Percentiles rank a stretch among this genome's conserved stretches.
Evolutionary conservation across 1,140 invertebrate genomes (phyloP).

Genomic region (Drosophila athabasca): DNA sequence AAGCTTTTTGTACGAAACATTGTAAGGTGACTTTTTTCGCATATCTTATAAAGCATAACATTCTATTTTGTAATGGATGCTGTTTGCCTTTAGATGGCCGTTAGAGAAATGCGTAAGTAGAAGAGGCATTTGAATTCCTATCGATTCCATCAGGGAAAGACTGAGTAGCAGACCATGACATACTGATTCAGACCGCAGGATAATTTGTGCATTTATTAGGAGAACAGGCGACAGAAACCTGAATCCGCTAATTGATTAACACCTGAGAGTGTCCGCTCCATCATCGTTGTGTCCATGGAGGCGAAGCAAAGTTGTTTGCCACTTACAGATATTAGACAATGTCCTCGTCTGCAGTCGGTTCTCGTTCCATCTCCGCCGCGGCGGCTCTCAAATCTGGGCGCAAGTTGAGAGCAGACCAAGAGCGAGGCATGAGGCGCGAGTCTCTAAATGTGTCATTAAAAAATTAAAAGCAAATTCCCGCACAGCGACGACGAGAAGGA

Average conservation of each 20-base stretch:
- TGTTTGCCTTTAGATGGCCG: too few relatives aligned
- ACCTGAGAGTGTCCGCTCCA: slow-evolving; percentile 53
- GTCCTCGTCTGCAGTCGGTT: background rate
- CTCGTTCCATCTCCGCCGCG: background rate
- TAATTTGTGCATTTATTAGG: slow-evolving; percentile 1
- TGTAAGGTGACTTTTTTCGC: too few relatives aligned
- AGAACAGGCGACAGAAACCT: background rate
- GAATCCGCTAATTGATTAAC: slow-evolving; percentile 58
- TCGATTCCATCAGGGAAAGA: too few relatives aligned
- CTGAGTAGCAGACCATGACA: too few relatives aligned
- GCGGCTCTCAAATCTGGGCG: slow-evolving; percentile 7
- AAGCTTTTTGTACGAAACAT: too few relatives aligned
- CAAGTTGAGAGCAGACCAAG: slow-evolving; percentile 3
- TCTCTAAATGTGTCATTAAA: slow-evolving; percentile 72
- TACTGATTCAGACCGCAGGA: too few relatives aligned
- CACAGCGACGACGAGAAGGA: slow-evolving; percentile 31
- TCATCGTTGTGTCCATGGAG: slow-evolving; percentile 26
- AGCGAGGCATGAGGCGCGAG: background rate
- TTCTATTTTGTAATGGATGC: too few relatives aligned
- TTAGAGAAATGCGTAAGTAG: too few relatives aligned
- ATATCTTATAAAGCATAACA: too few relatives aligned
- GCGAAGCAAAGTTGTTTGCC: slow-evolving; percentile 22
- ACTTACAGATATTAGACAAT: slow-evolving; percentile 57
- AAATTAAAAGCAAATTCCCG: slow-evolving; percentile 71
- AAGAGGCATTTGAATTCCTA: too few relatives aligned